Evolutionary conservation across 2,797 vertebrate genomes (phyloP).

Genomic region (Falco concolor): DNA sequence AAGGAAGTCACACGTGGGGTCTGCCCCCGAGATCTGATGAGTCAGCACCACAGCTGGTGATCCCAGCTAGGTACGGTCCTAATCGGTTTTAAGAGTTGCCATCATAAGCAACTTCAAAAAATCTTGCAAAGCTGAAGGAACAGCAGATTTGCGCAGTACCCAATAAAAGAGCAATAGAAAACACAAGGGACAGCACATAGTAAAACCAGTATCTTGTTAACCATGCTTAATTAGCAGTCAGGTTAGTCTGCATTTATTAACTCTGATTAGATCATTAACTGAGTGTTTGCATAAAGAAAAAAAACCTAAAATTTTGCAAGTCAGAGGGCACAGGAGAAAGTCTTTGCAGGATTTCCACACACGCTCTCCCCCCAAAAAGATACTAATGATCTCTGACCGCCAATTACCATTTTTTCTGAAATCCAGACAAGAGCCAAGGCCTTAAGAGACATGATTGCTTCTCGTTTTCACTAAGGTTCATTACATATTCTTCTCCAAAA

Average conservation of each 20-base stretch:
- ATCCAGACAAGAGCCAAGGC: background rate
- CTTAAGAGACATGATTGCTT: background rate
- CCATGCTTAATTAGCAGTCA: background rate
- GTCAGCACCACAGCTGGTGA: background rate
- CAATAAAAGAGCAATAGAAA: background rate
- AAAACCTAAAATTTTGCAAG: background rate
- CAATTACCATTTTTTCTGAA: background rate
- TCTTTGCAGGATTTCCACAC: background rate
- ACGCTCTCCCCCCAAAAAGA: rapidly evolving
- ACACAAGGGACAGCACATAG: background rate
- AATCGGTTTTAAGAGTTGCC: background rate
- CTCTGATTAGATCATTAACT: background rate
- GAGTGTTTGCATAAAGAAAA: background rate
- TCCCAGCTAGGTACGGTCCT: background rate
- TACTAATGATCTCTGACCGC: background rate
- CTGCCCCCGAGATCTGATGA: rapidly evolving
- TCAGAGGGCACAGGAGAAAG: background rate
- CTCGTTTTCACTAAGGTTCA: background rate
- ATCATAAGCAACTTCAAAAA: background rate
- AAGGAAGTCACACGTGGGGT: rapidly evolving
- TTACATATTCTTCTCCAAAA: background rate
- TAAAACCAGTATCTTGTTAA: background rate
- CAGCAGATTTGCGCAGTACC: background rate
- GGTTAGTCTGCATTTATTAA: background rate
- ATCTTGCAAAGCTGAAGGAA: background rate